Conservation (phyloP, 2,797 vertebrate genomes). For the Enoplosus armatus region DNA sequence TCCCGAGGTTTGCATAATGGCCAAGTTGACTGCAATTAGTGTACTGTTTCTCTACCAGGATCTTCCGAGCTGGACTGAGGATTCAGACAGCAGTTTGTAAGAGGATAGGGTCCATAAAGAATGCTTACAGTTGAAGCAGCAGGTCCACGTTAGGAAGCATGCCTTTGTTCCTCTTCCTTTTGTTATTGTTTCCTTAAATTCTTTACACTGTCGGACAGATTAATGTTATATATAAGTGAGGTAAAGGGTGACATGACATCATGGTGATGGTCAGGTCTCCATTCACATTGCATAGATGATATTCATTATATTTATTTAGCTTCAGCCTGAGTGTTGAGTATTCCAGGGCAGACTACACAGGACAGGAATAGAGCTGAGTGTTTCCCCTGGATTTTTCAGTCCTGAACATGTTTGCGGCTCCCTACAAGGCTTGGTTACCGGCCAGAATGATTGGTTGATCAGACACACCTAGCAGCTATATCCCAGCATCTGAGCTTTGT, state of each 20-base stretch:
- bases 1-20: background rate
- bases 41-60: slow-evolving; percentile 1
- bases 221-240: background rate
- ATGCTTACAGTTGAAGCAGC: background rate
- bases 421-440: slow-evolving; percentile 9
- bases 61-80: slow-evolving; percentile 22
- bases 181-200: background rate
- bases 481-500: background rate
- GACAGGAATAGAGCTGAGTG: slow-evolving; percentile 14
- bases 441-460: slow-evolving; percentile 10
- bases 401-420: slow-evolving; percentile 14
- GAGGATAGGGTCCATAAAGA: background rate
- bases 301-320: too few species aligned
- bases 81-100: slow-evolving; percentile 14
- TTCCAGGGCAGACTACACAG: background rate
- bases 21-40: background rate
- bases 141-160: background rate
- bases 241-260: background rate
- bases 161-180: background rate
- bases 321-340: too few species aligned
- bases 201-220: background rate
- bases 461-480: background rate
- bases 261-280: background rate
- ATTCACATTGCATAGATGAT: background rate
- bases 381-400: slow-evolving; percentile 16